Evolutionary conservation across 2,113 vertebrate species (phyloP), one percentile per base, ranked within the genome.

Genomic region (Podarcis raffonei): DNA sequence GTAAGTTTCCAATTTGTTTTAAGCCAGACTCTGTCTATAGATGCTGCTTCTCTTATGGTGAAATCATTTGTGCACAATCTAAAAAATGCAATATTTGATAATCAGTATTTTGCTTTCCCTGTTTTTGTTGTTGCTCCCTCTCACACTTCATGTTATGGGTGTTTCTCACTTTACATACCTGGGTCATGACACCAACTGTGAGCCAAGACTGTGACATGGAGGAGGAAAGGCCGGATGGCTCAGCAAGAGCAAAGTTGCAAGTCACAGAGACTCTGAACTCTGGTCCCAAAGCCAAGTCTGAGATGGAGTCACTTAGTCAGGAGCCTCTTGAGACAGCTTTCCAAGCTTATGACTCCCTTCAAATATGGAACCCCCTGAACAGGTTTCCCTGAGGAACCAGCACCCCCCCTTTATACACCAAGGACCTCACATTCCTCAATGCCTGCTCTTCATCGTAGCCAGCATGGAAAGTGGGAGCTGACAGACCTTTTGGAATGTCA

Each of bases 111-210:
- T 16, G 68, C 4, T 62, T 62, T 18, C 69, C n/a, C 30, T 85
- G 59, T 25, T 23, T 83, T 48, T 48, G 48, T 48, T 48, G 48
- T 48, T 69, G 27, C n/a, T 3, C 15, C n/a, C 16, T 3, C 35
- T 77, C 42, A 81, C 66, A 0, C 15, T 35, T 15, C 1, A 16
- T 0, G 86, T 69, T 0, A 42, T 72, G 4, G 16, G 9, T 22
- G 27, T 30, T 13, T 8, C 76, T 2, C 12, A 23, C 76, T 22
- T 48, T 42, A 15, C 6, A 48, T 2, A 22, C 16, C 69, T 71
- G 69, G 16, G 1, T 53, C 48, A n/a, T 71, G 71, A 71, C 12
- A 11, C 27, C 11, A n/a, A 71, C 30, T n/a, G 9, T 71, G 30
- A 71, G 69, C 69, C 11, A 12, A 71, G 69, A n/a, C 11, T 5